Conservation (phyloP, 2,888 invertebrate genomes). For the Lasioglossum pauxillum region DNA sequence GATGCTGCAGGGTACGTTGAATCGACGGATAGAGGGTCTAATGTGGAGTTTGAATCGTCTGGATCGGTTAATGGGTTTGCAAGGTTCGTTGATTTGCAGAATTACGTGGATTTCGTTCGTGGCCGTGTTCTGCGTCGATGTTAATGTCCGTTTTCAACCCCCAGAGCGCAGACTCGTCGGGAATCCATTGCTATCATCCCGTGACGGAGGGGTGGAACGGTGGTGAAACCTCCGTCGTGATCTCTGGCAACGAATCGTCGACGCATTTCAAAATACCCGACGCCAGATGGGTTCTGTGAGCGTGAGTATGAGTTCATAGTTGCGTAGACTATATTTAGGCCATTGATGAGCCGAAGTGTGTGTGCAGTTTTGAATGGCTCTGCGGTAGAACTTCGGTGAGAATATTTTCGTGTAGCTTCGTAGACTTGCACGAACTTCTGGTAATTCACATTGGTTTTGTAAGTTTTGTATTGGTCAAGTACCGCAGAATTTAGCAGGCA, state of each 20-base stretch:
- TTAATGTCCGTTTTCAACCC: slow-evolving; percentile 53
- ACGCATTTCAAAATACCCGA: not conserved
- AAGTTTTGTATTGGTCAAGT: not conserved
- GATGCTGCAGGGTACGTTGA: slow-evolving; percentile 4
- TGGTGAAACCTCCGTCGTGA: slow-evolving; percentile 36
- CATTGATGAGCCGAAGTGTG: not conserved
- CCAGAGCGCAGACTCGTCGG: slow-evolving; percentile 55
- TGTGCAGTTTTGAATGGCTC: not conserved
- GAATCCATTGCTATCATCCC: slow-evolving; percentile 51
- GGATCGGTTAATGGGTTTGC: not conserved
- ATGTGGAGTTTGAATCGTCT: not conserved
- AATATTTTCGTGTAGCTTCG: not conserved
- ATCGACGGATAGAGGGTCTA: not conserved
- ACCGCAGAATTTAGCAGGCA: not conserved
- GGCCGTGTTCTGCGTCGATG: slow-evolving; percentile 16
- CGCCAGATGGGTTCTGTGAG: not conserved
- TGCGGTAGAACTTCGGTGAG: not conserved
- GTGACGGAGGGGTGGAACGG: slow-evolving; percentile 9
- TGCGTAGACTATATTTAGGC: slow-evolving; percentile 20
- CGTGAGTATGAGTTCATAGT: slow-evolving; percentile 39
- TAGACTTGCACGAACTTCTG: not conserved
- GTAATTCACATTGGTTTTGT: not conserved
- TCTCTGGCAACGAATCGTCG: slow-evolving; percentile 12
- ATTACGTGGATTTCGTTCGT: not conserved
- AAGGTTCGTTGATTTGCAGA: not conserved